phyloP scores from a whole-genome alignment of 2,888 invertebrate genomes.

The Aplocera efformata region DNA sequence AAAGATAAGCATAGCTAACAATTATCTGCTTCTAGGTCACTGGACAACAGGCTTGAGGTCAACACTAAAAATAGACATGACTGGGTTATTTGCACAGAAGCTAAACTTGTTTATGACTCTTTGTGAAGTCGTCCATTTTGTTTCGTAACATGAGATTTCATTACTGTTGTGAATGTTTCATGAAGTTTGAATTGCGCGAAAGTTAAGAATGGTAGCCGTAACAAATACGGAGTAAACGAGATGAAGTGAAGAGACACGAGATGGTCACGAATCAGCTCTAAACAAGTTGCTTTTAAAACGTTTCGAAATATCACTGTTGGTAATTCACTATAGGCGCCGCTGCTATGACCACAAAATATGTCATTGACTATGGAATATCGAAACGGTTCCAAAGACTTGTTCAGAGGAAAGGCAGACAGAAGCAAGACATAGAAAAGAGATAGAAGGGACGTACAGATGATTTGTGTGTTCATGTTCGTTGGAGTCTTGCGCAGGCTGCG shows the following conservation, averaged over 20 bases:
- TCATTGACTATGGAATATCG: too few species aligned
- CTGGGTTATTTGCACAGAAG: slow-evolving; percentile 43
- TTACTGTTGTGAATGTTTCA: slow-evolving; percentile 9
- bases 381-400: not conserved
- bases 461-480: slow-evolving; percentile 78
- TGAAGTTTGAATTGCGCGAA: slow-evolving; percentile 8
- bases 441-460: slow-evolving; percentile 77
- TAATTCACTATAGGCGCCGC: too few species aligned
- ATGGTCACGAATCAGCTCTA: too few species aligned
- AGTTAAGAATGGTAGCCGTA: slow-evolving; percentile 3
- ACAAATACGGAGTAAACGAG: too few species aligned
- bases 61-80: slow-evolving; percentile 45
- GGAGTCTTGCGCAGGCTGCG: slow-evolving; percentile 73
- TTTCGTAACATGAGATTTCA: slow-evolving; percentile 26
- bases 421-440: slow-evolving; percentile 56
- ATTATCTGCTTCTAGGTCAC: too few species aligned
- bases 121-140: slow-evolving; percentile 36
- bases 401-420: slow-evolving; percentile 30
- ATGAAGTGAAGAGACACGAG: not conserved
- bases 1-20: too few species aligned
- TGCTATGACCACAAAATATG: too few species aligned
- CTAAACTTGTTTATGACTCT: slow-evolving; percentile 40
- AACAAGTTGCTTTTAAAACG: too few species aligned
- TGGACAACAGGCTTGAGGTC: slow-evolving; percentile 39
- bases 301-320: too few species aligned